A percentile compares a stretch with the other conserved stretches of the same genome.
Evolutionary conservation across 2,113 vertebrate species (phyloP).

Genomic region (Holacanthus passer): DNA sequence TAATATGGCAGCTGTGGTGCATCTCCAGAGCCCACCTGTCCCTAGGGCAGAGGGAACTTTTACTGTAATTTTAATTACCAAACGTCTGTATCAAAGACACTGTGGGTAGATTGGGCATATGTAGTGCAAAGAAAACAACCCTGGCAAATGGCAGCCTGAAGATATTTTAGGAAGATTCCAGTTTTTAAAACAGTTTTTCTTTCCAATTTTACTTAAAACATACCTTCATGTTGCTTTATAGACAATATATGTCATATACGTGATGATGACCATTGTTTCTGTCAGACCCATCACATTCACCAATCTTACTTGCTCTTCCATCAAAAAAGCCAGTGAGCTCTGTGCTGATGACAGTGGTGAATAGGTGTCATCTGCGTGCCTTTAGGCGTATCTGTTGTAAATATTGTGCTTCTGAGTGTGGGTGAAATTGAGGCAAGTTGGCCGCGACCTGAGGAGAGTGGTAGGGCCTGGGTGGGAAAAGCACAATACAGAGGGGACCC

Average conservation of each 20-base stretch:
- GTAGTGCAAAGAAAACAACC: not conserved
- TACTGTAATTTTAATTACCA: constrained; percentile 10
- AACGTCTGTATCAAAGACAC: not conserved
- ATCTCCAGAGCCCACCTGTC: constrained; percentile 26
- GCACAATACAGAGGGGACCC: constrained; percentile 76
- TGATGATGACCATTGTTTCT: constrained; percentile 45
- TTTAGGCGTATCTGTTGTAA: constrained; percentile 73
- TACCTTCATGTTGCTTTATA: not conserved
- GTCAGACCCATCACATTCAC: constrained; percentile 54
- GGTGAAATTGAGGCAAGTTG: constrained; percentile 76
- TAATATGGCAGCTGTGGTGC: constrained; percentile 11
- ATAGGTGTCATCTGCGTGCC: constrained; percentile 70
- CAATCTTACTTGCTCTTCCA: constrained; percentile 45
- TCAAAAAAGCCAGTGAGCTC: constrained; percentile 46
- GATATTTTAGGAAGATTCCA: not conserved
- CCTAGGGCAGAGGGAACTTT: constrained; percentile 8
- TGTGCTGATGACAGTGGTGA: constrained; percentile 40
- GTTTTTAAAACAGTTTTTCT: not conserved
- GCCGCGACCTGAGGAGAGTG: constrained; percentile 74
- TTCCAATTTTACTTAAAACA: not conserved
- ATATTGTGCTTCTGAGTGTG: constrained; percentile 76
- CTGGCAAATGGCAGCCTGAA: not conserved
- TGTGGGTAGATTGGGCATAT: not conserved
- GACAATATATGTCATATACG: not conserved
- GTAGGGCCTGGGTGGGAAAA: constrained; percentile 76